Conservation (phyloP, 2,113 vertebrate genomes). For the Centrocercus urophasianus region DNA sequence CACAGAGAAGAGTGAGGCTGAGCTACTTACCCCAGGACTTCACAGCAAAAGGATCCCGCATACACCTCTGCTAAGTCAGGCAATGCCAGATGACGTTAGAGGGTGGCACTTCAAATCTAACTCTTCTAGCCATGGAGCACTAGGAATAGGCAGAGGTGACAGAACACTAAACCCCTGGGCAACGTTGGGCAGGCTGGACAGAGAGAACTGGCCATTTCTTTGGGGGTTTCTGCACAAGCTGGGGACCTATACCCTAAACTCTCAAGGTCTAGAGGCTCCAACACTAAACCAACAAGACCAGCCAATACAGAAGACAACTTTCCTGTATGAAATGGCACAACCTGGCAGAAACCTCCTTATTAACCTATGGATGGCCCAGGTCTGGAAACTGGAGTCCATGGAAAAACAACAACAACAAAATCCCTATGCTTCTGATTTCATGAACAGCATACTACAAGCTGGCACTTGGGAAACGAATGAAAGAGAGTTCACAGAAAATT, state of each 20-base stretch:
- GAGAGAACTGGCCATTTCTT: background rate
- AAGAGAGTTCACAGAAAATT: slow-evolving; percentile 10
- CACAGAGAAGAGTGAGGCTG: background rate
- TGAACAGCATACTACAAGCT: background rate
- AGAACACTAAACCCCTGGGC: background rate
- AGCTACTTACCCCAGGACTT: background rate
- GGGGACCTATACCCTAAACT: background rate
- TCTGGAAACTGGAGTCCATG: background rate
- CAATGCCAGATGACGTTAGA: background rate
- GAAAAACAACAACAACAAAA: background rate
- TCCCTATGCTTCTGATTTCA: background rate
- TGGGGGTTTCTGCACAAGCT: background rate
- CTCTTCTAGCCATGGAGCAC: background rate
- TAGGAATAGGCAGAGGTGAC: rapidly evolving
- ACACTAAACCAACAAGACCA: background rate
- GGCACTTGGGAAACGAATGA: background rate
- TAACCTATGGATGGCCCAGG: background rate
- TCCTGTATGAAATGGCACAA: background rate
- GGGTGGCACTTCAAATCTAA: background rate
- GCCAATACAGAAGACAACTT: background rate
- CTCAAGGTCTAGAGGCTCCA: background rate
- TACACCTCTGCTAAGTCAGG: background rate
- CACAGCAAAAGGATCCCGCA: background rate
- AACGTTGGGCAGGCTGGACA: background rate
- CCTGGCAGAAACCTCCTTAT: background rate